Evolutionary conservation across 2,113 vertebrate genomes (phyloP).

Genomic region (Eretmodus cyanostictus): DNA sequence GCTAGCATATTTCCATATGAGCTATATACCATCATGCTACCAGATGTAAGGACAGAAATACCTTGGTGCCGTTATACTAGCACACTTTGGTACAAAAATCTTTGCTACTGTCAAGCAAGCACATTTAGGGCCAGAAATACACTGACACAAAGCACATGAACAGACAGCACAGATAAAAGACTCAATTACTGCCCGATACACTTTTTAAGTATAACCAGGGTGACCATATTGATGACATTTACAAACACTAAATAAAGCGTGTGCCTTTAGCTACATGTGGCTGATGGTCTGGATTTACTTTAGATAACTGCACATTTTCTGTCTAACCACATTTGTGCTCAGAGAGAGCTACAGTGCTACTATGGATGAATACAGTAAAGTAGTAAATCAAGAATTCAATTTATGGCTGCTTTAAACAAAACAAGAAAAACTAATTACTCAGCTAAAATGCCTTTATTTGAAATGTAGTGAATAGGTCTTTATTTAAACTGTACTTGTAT

Average conservation of each 20-base stretch:
- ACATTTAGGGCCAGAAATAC: background rate
- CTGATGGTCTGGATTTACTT: background rate
- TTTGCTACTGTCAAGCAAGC: background rate
- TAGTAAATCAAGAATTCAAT: background rate
- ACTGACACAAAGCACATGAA: background rate
- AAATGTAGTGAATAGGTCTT: background rate
- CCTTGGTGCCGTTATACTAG: background rate
- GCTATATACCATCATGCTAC: background rate
- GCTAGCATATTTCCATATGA: background rate
- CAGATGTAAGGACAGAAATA: background rate
- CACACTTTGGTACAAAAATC: background rate
- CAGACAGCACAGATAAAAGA: constrained; percentile 11
- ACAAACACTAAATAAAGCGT: background rate
- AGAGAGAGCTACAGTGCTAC: background rate
- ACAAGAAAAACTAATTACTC: background rate
- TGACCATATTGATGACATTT: background rate
- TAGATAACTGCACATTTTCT: background rate
- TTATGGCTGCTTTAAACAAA: background rate
- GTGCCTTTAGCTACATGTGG: background rate
- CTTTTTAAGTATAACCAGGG: background rate
- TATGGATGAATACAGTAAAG: background rate
- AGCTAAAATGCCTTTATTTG: background rate
- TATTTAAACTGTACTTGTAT: background rate
- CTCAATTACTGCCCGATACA: background rate
- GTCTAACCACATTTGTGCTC: background rate